Percentiles rank a stretch among this genome's conserved stretches.
Conservation (phyloP, 2,797 vertebrate species). For the Rhyacichthys aspro region DNA sequence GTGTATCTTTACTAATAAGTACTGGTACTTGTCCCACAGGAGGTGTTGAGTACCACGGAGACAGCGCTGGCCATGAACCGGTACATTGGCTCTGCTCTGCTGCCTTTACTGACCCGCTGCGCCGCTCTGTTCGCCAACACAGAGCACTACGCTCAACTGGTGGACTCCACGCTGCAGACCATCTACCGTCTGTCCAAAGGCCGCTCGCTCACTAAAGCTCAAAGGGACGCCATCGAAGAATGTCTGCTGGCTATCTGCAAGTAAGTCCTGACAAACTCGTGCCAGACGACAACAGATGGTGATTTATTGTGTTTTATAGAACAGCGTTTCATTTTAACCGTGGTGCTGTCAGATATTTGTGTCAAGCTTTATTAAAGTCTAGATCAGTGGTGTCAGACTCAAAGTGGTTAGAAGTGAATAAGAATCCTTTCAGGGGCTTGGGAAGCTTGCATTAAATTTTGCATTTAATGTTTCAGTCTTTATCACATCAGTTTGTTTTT, state of each 20-base stretch:
- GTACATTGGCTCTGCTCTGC: constrained; percentile 93
- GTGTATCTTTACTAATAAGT: neutral
- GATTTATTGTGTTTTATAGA: neutral
- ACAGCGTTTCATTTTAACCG: constrained; percentile 1
- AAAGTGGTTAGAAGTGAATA: no score
- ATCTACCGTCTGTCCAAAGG: constrained; percentile 98
- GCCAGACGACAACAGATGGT: neutral
- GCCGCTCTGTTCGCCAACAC: constrained; percentile 92
- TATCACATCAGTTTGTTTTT: no score
- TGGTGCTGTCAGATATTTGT: neutral
- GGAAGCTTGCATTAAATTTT: no score
- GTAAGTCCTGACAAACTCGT: constrained; percentile 74
- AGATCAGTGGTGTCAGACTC: no score
- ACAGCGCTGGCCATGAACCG: constrained; percentile 94
- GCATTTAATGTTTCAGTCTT: no score
- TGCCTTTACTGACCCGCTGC: constrained; percentile 93
- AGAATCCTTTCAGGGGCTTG: no score
- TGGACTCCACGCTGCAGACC: constrained; percentile 94
- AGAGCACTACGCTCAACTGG: constrained; percentile 88
- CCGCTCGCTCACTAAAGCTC: constrained; percentile 96
- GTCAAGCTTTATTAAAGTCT: neutral
- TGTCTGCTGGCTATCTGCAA: constrained; percentile 95
- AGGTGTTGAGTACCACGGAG: constrained; percentile 92
- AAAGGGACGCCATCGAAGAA: constrained; percentile 95
- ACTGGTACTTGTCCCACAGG: constrained; percentile 74